A percentile compares a stretch with the other conserved stretches of the same genome.
Evolutionary conservation across 1,140 invertebrate species (phyloP).

Genomic region (Ylistrum balloti): DNA sequence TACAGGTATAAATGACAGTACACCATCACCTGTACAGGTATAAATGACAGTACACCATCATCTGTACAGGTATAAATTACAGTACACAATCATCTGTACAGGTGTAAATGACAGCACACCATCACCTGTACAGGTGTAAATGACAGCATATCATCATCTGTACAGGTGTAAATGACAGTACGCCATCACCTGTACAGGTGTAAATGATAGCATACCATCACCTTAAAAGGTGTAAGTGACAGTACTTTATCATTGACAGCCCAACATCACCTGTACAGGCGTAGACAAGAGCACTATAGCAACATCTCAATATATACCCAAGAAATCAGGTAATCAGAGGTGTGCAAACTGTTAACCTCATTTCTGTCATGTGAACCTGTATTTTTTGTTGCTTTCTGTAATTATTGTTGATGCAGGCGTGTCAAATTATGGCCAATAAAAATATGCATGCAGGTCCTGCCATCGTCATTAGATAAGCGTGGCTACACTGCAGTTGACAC

Average conservation of each 20-base stretch:
- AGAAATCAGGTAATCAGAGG: neutral
- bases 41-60: too few relatives aligned
- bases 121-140: too few relatives aligned
- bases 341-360: neutral
- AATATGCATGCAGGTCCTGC: neutral
- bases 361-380: conserved; percentile 6
- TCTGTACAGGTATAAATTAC: too few relatives aligned
- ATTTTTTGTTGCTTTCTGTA: neutral
- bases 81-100: too few relatives aligned
- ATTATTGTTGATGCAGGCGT: conserved; percentile 32
- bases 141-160: too few relatives aligned
- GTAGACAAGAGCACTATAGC: neutral
- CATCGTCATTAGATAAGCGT: neutral
- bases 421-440: conserved; percentile 15
- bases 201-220: neutral
- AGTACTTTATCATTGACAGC: neutral
- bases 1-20: too few relatives aligned
- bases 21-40: too few relatives aligned
- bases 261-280: neutral
- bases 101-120: too few relatives aligned
- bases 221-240: neutral
- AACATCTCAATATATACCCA: neutral
- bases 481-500: neutral
- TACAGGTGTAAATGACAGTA: too few relatives aligned
- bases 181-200: too few relatives aligned